phyloP scores from a whole-genome alignment of 2,797 vertebrate species.

The Acipenser ruthenus region DNA sequence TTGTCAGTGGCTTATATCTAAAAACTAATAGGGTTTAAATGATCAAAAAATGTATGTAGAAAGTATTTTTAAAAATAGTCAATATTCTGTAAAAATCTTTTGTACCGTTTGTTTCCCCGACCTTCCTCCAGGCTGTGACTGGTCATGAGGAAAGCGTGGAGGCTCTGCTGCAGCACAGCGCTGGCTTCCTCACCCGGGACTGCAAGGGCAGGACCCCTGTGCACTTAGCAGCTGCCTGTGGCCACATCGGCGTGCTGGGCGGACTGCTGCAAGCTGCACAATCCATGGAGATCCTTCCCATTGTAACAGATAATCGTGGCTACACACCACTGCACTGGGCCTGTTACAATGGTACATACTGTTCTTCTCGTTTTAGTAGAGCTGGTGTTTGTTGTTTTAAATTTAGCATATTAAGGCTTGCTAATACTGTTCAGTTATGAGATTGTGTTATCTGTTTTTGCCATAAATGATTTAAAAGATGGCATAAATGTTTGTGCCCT shows the following conservation, averaged over 20 bases:
- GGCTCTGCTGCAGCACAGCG: slow-evolving; percentile 87
- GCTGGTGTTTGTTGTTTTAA: no score
- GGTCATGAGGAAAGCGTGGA: slow-evolving; percentile 95
- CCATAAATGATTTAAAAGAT: no score
- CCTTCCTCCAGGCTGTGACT: slow-evolving; percentile 73
- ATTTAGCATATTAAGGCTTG: no score
- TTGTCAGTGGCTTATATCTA: no score
- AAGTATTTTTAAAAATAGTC: no score
- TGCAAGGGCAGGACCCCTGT: slow-evolving; percentile 84
- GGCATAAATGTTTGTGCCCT: no score
- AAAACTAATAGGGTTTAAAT: no score
- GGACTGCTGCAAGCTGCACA: slow-evolving; percentile 85
- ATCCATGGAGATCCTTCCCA: slow-evolving; percentile 71
- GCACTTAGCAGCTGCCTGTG: slow-evolving; percentile 89
- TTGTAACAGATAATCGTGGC: slow-evolving; percentile 84
- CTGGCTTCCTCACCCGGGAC: slow-evolving; percentile 80
- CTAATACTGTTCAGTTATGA: no score
- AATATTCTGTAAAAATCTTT: no score
- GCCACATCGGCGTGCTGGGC: slow-evolving; percentile 87
- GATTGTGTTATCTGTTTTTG: slow-evolving; percentile 16
- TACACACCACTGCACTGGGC: slow-evolving; percentile 98
- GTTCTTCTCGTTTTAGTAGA: background rate
- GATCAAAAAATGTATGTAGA: no score
- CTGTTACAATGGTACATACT: slow-evolving; percentile 86
- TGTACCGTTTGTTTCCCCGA: slow-evolving; percentile 9